Percentiles rank a stretch among this genome's conserved stretches.
Conservation (phyloP, 2,797 vertebrate species). For the Urocyon cinereoargenteus region DNA sequence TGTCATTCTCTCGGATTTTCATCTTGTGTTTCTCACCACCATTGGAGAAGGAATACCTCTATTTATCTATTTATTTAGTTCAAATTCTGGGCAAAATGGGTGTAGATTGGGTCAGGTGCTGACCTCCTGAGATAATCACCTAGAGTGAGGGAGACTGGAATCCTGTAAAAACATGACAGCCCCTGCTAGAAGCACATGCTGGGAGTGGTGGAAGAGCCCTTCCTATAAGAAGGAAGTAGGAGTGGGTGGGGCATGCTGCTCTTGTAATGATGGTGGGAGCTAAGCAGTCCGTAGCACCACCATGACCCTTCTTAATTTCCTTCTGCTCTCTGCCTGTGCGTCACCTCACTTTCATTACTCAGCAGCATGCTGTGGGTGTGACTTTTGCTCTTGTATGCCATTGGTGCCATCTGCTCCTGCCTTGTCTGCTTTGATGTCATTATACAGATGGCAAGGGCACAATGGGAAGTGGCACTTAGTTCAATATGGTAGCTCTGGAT, state of each 20-base stretch:
- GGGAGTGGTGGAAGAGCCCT: neutral
- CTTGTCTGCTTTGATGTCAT: constrained; percentile 78
- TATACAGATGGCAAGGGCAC: constrained; percentile 76
- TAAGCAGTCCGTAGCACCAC: neutral
- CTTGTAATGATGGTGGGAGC: neutral
- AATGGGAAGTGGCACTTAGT: constrained; percentile 70
- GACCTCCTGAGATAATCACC: neutral
- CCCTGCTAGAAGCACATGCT: neutral
- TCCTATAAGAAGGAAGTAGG: neutral
- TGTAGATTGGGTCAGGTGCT: neutral
- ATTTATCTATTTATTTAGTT: neutral
- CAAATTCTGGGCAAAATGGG: neutral
- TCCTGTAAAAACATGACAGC: neutral
- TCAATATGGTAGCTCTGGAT: constrained; percentile 68
- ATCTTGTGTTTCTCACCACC: neutral
- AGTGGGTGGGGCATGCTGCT: neutral
- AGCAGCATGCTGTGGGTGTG: constrained; percentile 75
- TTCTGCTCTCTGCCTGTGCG: constrained; percentile 62
- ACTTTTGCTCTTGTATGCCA: constrained; percentile 76
- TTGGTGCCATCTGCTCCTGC: constrained; percentile 78
- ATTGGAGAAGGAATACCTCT: neutral
- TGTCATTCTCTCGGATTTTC: neutral
- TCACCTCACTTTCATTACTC: constrained; percentile 71
- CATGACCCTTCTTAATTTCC: constrained; percentile 65
- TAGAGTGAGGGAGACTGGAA: neutral